Evolutionary conservation across 1,140 invertebrate genomes (phyloP), one percentile per base, ranked within the genome.

Genomic region (Meloidogyne floridensis): DNA sequence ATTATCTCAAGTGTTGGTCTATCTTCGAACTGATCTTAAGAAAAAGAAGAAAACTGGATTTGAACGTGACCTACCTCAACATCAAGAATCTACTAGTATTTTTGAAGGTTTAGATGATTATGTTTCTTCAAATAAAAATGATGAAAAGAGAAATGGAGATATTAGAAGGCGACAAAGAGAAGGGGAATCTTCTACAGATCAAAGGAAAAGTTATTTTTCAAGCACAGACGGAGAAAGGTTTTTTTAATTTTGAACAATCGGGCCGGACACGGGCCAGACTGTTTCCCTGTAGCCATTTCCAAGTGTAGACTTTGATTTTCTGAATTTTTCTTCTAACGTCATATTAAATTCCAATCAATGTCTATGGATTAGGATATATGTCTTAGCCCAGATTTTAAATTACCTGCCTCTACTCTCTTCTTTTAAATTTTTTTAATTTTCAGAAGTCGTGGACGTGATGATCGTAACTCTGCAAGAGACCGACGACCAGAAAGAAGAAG

Each of bases 91-190:
- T 43, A 69, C 80, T 18, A 91, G 93, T 76, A 98, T 98, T 83
- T 98, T 96, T 90, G 95, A 94, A 53, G 95, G 98, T 81, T 94
- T 96, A 82, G 96, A 95, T 0, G 96, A 98, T 80, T 98, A 98
- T 90, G 92, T 94, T 0, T 94, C 95, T 3, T 86, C 65, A 11
- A 79, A 81, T 77, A 72, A 84, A 71, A 80, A 77, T 79, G 15
- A 32, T 72, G 15, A 79, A 80, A 59, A 85, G 81, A 47, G 72
- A 83, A 75, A 85, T 87, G 72, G 72, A 87, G 70, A 84, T 69
- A 15, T 15, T 42, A 76, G 0, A 32, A 76, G n/a, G 43, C 5
- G 10, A 20, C 65, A 86, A 42, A 87, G 87, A 47, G 51, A 87
- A 79, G n/a, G 72, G 56, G 53, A 71, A 59, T 9, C 42, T 15